Evolutionary conservation across 2,888 invertebrate genomes (phyloP).

Genomic region (Atethmia centrago): DNA sequence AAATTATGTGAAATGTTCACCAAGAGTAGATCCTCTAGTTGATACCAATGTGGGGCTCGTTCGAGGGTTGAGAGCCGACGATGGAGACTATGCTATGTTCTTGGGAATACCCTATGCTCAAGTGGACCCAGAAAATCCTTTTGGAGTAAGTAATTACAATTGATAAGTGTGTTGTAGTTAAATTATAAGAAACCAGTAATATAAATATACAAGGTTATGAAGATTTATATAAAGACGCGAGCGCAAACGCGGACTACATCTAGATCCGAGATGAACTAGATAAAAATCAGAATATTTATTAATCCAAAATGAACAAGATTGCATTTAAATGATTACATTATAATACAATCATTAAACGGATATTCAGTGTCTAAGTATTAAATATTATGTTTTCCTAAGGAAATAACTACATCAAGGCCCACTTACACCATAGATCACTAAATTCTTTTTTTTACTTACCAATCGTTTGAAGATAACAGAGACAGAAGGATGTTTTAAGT

Average conservation of each 20-base stretch:
- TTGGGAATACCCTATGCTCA: conserved; percentile 77
- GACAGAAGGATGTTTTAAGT: too few relatives aligned
- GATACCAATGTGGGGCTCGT: conserved; percentile 71
- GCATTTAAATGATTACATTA: not conserved
- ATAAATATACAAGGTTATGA: not conserved
- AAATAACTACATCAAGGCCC: too few relatives aligned
- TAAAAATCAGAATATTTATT: not conserved
- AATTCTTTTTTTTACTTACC: too few relatives aligned
- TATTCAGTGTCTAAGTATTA: too few relatives aligned
- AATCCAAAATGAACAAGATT: not conserved
- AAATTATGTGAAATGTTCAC: conserved; percentile 23
- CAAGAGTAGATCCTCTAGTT: conserved; percentile 70
- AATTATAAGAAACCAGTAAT: not conserved
- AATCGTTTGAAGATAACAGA: too few relatives aligned
- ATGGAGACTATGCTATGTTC: conserved; percentile 76
- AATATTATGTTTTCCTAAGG: too few relatives aligned
- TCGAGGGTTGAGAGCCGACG: conserved; percentile 68
- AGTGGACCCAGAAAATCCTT: conserved; percentile 72
- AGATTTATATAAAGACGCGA: not conserved
- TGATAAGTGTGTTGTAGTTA: not conserved
- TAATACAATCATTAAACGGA: not conserved
- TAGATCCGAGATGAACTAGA: not conserved
- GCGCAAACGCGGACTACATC: too few relatives aligned
- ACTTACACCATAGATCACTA: too few relatives aligned
- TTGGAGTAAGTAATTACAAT: conserved; percentile 71